Base-by-base conservation (phyloP, 1,140 invertebrate species). In the Musca vetustissima region DNA sequence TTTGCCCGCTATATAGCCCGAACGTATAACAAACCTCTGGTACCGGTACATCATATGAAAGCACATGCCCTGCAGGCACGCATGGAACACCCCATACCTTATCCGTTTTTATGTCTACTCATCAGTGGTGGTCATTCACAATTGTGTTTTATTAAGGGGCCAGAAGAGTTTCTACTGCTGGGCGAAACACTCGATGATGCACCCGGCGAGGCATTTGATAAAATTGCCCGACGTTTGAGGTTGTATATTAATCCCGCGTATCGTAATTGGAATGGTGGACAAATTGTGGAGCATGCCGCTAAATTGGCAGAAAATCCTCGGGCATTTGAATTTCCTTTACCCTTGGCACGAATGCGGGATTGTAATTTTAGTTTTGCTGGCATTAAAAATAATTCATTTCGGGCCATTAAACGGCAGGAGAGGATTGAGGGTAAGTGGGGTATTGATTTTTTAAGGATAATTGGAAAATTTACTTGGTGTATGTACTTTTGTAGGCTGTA, bases 41-140 rank as follows among this genome's bases (percentile, higher is more conserved):
- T 99, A 78, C 95, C 96, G 0, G 93, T 99, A 74, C 97, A 99
- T 86, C 97, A 99, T 74, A 99, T 99, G 97, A 91, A 98, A 88
- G 97, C 97, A 9, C 97, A 99, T 88, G 96, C 97, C n/a, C 83
- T 98, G 66, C 96, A 92, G 19, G 66, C 71, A 4, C 76, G 96
- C 78, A 91, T 98, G 87, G 79, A 82, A 75, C 84, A 67, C 83
- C 68, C 72, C 66, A 85, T 98, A 55, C 82, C 90, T 64, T 98
- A 95, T 86, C 97, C 97, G 57, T 98, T 93, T 85, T 83, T 98
- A 55, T 91, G 92, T 22, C 82, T 98, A 11, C 84, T 99, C 3
- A 90, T 96, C 69, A 98, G 96, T 76, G 95, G 95, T 67, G 96
- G 96, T 9, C 95, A 99, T 80, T 93, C 93, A 84, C 85, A 98